phyloP scores from a whole-genome alignment of 2,797 vertebrate species.

The Pangasius krempfi region DNA sequence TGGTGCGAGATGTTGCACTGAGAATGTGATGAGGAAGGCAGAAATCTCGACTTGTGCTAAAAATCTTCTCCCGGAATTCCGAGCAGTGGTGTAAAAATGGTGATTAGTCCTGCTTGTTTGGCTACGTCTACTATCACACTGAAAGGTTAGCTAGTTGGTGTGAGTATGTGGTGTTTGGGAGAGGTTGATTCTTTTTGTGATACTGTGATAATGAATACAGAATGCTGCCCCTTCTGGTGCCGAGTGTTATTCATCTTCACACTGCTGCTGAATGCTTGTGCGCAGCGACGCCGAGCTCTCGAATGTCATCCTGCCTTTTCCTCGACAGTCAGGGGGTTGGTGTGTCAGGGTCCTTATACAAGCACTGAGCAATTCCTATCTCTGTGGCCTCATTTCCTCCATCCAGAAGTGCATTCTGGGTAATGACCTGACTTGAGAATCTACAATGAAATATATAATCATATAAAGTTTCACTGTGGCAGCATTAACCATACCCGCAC shows the following conservation, averaged over 20 bases:
- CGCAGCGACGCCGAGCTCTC: not conserved
- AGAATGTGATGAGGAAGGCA: not conserved
- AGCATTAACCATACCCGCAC: not conserved
- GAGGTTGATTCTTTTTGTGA: not conserved
- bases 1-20: not conserved
- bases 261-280: not conserved
- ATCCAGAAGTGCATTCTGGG: conserved; percentile 34
- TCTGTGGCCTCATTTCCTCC: conserved; percentile 3
- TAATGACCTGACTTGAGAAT: conserved; percentile 46
- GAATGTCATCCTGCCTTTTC: not conserved
- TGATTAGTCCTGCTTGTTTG: not conserved
- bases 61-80: not conserved
- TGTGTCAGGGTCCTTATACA: conserved; percentile 11
- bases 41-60: not conserved
- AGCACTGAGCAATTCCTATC: not conserved
- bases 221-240: not conserved
- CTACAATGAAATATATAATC: conserved; percentile 68
- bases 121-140: not conserved
- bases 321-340: not conserved
- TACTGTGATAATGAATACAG: not conserved
- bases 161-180: not conserved
- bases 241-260: not conserved
- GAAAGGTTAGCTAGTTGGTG: not conserved
- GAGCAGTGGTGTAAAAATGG: not conserved
- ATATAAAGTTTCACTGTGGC: conserved; percentile 37